A percentile compares a stretch with the other conserved stretches of the same genome.
These are phyloP conservation scores for Latrodectus elegans DNA, from an alignment of 2,888 invertebrate genomes.

Conservation along the genomic window DNA sequence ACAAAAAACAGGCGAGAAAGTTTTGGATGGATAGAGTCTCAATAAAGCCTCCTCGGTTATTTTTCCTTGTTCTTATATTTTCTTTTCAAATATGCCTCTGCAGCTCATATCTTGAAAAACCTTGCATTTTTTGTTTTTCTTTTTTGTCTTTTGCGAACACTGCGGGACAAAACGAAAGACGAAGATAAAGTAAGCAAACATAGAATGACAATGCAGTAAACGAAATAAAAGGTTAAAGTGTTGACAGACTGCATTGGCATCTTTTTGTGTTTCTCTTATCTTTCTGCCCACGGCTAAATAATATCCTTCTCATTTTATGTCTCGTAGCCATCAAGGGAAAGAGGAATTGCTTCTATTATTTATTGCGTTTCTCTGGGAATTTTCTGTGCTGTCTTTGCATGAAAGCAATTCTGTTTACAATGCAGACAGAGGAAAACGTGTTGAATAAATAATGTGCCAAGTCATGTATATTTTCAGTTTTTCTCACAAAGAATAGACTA, in stretches of 20 bases:
- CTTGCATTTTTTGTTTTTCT: no score
- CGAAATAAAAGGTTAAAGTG: conserved; percentile 56
- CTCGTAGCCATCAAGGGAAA: not conserved
- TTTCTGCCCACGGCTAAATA: conserved; percentile 22
- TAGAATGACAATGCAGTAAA: conserved; percentile 37
- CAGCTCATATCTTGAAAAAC: not conserved
- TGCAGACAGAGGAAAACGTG: no score
- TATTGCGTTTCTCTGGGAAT: no score
- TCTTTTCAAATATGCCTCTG: not conserved
- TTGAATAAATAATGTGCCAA: no score
- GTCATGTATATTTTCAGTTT: no score
- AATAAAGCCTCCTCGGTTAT: no score
- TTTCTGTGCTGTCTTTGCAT: no score
- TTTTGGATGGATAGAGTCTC: no score
- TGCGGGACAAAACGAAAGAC: conserved; percentile 17
- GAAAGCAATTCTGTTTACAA: no score
- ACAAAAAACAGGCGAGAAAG: no score
- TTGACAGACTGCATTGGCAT: conserved; percentile 42
- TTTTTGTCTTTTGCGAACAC: conserved; percentile 1
- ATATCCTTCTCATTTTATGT: conserved; percentile 20
- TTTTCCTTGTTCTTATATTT: not conserved
- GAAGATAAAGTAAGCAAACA: conserved; percentile 7
- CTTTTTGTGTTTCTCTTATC: conserved; percentile 49
- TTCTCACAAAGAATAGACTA: no score
- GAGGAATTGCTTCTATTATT: not conserved